phyloP scores from a whole-genome alignment of 2,113 vertebrate genomes.

The Calyptomena viridis region DNA sequence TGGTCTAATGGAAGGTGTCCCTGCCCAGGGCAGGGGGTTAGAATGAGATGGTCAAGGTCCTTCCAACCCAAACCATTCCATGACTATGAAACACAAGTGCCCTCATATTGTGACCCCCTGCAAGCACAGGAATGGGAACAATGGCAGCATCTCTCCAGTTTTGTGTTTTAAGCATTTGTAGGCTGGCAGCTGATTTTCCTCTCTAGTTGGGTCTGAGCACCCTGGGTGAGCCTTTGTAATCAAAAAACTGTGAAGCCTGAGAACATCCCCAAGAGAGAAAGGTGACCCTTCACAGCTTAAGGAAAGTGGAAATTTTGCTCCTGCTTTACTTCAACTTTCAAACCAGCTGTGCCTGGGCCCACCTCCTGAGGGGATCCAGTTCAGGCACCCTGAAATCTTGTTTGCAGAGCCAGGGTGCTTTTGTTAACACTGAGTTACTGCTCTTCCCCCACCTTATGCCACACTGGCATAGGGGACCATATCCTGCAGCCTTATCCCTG shows the following conservation, averaged over 20 bases:
- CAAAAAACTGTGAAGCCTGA: neutral
- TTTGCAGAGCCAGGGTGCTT: neutral
- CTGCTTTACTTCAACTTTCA: neutral
- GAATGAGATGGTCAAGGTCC: neutral
- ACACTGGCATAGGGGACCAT: accelerated
- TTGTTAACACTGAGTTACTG: neutral
- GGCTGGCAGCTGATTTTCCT: neutral
- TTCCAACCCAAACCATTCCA: neutral
- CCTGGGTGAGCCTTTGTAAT: neutral
- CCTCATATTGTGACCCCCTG: neutral
- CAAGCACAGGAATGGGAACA: neutral
- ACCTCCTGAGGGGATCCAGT: neutral
- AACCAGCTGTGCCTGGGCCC: neutral
- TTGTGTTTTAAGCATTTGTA: accelerated
- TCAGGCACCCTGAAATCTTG: accelerated
- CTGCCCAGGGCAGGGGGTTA: neutral
- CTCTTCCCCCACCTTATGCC: neutral
- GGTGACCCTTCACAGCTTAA: neutral
- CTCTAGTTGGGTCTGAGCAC: neutral
- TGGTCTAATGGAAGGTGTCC: neutral
- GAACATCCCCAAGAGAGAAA: neutral
- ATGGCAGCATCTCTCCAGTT: neutral
- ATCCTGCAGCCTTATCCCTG: neutral
- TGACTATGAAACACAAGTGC: neutral
- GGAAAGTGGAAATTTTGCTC: neutral